Evolutionary conservation across 2,888 invertebrate genomes (phyloP).

Genomic region (Tachina grossa): DNA sequence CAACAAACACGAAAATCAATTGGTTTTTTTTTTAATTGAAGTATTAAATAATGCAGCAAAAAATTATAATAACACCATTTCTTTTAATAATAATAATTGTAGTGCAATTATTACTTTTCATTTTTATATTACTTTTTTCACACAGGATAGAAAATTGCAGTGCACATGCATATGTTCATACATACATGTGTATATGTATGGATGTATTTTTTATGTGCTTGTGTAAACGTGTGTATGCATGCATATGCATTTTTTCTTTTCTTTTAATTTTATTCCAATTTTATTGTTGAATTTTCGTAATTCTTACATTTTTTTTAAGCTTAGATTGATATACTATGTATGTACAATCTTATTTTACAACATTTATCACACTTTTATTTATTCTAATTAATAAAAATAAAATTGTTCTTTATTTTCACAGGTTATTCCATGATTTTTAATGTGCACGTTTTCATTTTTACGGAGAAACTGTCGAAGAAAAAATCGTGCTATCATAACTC

Average conservation of each 20-base stretch:
- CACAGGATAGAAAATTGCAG: conserved; percentile 15
- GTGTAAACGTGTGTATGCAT: neutral
- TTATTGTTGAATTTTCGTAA: conserved; percentile 27
- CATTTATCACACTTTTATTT: conserved; percentile 19
- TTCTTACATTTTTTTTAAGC: conserved; percentile 37
- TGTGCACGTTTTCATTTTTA: conserved; percentile 65
- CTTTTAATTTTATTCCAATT: conserved; percentile 15
- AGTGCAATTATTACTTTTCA: neutral
- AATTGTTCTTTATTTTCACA: conserved; percentile 1
- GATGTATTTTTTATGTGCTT: neutral
- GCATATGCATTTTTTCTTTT: neutral
- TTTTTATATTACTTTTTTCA: conserved; percentile 8
- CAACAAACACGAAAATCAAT: conserved; percentile 35
- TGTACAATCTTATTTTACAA: conserved; percentile 14
- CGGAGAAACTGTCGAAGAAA: conserved; percentile 56
- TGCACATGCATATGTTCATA: neutral
- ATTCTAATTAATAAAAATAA: conserved; percentile 20
- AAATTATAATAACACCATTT: neutral
- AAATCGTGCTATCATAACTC: conserved; percentile 50
- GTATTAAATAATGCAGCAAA: neutral
- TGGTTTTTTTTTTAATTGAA: conserved; percentile 12
- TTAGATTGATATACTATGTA: conserved; percentile 2
- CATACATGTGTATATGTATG: conserved; percentile 3
- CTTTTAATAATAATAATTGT: too few relatives aligned
- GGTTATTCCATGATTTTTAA: conserved; percentile 40